Evolutionary conservation across 2,797 vertebrate species (phyloP).

Genomic region (Valencia hispanica): DNA sequence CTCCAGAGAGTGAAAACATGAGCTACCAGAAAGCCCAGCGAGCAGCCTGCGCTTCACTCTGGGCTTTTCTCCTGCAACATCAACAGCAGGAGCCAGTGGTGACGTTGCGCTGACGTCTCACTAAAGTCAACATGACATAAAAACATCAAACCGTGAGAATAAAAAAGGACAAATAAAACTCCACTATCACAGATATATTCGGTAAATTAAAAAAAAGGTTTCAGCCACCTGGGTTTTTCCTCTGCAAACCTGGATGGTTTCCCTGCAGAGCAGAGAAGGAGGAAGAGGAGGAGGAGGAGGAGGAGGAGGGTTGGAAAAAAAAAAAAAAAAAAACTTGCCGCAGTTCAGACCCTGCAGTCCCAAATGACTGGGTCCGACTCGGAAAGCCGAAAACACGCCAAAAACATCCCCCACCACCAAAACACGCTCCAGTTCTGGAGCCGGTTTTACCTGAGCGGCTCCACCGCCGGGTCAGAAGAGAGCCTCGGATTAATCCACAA

Average conservation of each 20-base stretch:
- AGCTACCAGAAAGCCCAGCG: not conserved
- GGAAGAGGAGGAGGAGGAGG: constrained; percentile 24
- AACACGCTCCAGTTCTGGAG: not conserved
- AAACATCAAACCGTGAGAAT: not conserved
- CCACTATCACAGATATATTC: not conserved
- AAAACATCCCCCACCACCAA: constrained; percentile 1
- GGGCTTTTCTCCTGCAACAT: not conserved
- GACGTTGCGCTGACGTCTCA: not conserved
- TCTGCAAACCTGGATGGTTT: constrained; percentile 68
- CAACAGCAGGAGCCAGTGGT: not conserved
- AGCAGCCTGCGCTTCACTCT: not conserved
- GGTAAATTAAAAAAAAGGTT: not conserved
- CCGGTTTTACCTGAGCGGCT: constrained; percentile 58
- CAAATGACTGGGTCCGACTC: constrained; percentile 52
- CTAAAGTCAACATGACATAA: constrained; percentile 10
- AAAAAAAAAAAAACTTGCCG: constrained; percentile 84
- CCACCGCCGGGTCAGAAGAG: constrained; percentile 30
- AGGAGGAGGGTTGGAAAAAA: constrained; percentile 31
- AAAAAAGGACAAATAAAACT: no score
- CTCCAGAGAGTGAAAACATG: no score
- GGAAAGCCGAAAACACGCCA: constrained; percentile 50
- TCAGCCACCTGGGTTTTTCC: constrained; percentile 61
- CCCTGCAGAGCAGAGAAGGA: constrained; percentile 31
- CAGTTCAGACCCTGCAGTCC: constrained; percentile 79
- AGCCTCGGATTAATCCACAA: constrained; percentile 66